Percentiles rank a stretch among this genome's conserved stretches.
These are phyloP conservation scores for Amblyteles armatorius DNA, from an alignment of 2,888 invertebrate genomes.

Conservation along the genomic window DNA sequence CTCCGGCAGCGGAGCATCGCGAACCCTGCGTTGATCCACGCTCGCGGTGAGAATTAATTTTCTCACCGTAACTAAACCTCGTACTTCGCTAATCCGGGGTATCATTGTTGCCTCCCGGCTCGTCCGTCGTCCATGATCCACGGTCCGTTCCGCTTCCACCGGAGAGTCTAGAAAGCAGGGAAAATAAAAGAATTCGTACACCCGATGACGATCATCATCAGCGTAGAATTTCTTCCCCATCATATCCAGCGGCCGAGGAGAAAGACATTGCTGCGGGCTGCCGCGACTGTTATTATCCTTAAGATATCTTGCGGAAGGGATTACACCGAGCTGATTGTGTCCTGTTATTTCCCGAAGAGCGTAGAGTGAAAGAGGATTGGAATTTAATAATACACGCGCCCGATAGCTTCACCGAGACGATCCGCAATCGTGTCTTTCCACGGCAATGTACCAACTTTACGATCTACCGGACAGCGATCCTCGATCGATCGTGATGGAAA, in stretches of 20 bases:
- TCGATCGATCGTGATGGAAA: not conserved
- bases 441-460: conserved; percentile 20
- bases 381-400: conserved; percentile 53
- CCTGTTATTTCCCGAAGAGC: conserved; percentile 37
- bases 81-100: conserved; percentile 16
- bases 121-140: not conserved
- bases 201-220: not conserved
- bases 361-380: conserved; percentile 44
- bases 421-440: not conserved
- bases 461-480: not conserved
- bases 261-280: conserved; percentile 1
- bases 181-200: not conserved
- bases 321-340: conserved; percentile 42
- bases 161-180: not conserved
- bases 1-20: not conserved
- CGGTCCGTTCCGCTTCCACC: not conserved
- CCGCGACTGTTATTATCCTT: conserved; percentile 53
- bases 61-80: not conserved
- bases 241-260: conserved; percentile 33
- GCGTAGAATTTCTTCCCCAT: conserved; percentile 45
- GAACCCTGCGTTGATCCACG: conserved; percentile 7
- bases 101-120: not conserved
- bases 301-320: conserved; percentile 53
- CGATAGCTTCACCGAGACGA: conserved; percentile 27
- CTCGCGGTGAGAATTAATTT: conserved; percentile 34